Conservation (phyloP, 2,888 invertebrate species). For the Cinara cedri region DNA sequence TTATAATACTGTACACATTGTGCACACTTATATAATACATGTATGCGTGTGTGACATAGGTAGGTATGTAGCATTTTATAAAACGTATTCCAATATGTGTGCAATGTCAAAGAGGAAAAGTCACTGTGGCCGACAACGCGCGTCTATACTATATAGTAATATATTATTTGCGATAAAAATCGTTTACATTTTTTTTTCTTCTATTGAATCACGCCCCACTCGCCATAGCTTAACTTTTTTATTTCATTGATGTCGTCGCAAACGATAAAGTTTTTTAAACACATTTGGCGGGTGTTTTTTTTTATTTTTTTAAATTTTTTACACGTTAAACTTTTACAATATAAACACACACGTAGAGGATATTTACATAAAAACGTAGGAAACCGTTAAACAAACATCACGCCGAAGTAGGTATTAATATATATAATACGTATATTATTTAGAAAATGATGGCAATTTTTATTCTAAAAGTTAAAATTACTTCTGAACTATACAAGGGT, state of each 20-base stretch:
- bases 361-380: slow-evolving; percentile 33
- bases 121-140: not conserved
- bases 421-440: not conserved
- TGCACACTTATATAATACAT: too few relatives aligned
- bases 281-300: slow-evolving; percentile 24
- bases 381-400: slow-evolving; percentile 43
- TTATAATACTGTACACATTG: too few relatives aligned
- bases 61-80: not conserved
- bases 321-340: slow-evolving; percentile 21
- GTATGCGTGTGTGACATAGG: not conserved
- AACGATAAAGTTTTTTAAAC: slow-evolving; percentile 40
- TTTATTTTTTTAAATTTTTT: too few relatives aligned
- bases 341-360: slow-evolving; percentile 6
- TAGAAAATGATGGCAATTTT: slow-evolving; percentile 19
- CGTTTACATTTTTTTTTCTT: not conserved
- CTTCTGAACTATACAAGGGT: slow-evolving; percentile 1
- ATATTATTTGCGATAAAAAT: slow-evolving; percentile 16
- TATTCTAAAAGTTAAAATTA: slow-evolving; percentile 4
- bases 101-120: not conserved
- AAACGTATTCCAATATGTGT: not conserved
- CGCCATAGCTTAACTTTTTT: not conserved
- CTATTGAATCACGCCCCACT: slow-evolving; percentile 12
- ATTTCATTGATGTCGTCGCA: slow-evolving; percentile 21
- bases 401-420: slow-evolving; percentile 14
- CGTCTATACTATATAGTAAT: not conserved